Evolutionary conservation across 2,113 vertebrate genomes (phyloP).

Genomic region (Macquaria australasica): DNA sequence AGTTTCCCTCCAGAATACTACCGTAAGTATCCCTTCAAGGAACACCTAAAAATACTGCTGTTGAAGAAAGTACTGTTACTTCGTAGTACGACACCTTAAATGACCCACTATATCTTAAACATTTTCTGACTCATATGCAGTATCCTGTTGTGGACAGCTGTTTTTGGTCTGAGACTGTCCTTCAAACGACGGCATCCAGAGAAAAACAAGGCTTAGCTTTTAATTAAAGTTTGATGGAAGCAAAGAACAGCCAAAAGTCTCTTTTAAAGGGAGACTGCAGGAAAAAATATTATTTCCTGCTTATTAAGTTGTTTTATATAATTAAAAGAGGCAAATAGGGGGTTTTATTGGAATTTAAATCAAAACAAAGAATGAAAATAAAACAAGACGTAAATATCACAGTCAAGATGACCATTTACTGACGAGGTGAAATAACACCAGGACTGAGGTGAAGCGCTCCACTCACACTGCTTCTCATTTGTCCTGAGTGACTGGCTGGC

Average conservation of each 20-base stretch:
- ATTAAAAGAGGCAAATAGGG: conserved; percentile 17
- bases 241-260: conserved; percentile 3
- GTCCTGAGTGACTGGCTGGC: conserved; percentile 18
- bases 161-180: background rate
- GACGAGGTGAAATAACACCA: background rate
- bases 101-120: background rate
- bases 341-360: background rate
- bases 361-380: conserved; percentile 17
- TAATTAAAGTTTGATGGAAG: conserved; percentile 46
- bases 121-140: background rate
- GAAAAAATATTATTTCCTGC: conserved; percentile 43
- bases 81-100: background rate
- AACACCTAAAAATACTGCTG: background rate
- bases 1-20: background rate
- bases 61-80: background rate
- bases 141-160: conserved; percentile 9
- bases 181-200: background rate
- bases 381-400: background rate
- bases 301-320: conserved; percentile 12
- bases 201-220: conserved; percentile 16
- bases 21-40: background rate
- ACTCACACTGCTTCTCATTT: background rate
- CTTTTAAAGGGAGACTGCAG: background rate
- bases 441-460: background rate
- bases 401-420: too few relatives aligned